Base-by-base conservation (phyloP, 2,113 vertebrate genomes). In the Meriones unguiculatus region DNA sequence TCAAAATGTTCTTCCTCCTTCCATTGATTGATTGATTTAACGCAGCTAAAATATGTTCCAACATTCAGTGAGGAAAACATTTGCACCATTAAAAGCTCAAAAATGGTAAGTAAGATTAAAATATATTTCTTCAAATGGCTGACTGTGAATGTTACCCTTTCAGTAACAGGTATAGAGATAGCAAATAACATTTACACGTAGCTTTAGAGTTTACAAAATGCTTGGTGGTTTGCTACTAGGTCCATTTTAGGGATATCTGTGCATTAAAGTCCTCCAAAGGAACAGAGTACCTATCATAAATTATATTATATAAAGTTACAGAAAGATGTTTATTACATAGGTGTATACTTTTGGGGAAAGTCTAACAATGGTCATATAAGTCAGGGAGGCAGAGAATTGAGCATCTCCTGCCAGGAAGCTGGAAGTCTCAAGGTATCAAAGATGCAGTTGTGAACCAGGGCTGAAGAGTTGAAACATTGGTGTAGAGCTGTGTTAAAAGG, bases 71-170 rank as follows among this genome's bases (percentile, higher is more conserved):
- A 87, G 64, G 50, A 90, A 96, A 93, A 25, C 32, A 38, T 64
- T 35, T 70, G 76, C 20, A 90, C 35, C 28, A 75, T 77, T 86
- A 81, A 84, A 2, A 77, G n/a, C 70, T 90, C 78, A 94, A 93
- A 95, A 95, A 95, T 46, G 90, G 75, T 41, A 85, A 88, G 69
- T 5, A 81, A 30, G 46, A 94, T 32, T 84, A 77, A 96, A 95
- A 92, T 86, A 22, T 30, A 89, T 84, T 97, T 94, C 35, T 46
- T 17, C 35, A 95, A 77, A 28, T 46, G 1, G 7, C 94, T 77
- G 89, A 91, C 2, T 92, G 32, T 88, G 35, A n/a, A 24, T 92
- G 38, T 65, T 76, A 67, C 59, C 18, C 78, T 86, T 90, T 89
- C 89, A 20, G 32, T 54, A 95, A 50, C n/a, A 91, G 91, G 72